A percentile compares a stretch with the other conserved stretches of the same genome.
Evolutionary conservation across 2,888 invertebrate species (phyloP).

Genomic region (Colletes collaris): DNA sequence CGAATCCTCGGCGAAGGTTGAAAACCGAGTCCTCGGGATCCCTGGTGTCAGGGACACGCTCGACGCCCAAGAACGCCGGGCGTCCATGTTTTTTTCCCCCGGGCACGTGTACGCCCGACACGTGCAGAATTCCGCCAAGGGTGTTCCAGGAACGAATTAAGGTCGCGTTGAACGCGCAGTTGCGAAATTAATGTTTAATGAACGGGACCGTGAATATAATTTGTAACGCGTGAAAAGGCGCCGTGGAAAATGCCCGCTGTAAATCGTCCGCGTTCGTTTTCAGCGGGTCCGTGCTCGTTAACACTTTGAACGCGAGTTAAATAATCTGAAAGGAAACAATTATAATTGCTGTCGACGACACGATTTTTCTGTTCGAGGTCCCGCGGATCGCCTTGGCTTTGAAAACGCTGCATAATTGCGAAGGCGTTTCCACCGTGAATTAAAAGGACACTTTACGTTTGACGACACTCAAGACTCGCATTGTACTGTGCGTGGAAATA

Average conservation of each 20-base stretch:
- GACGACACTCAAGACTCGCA: too few relatives aligned
- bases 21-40: constrained; percentile 29
- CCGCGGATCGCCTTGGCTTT: neutral
- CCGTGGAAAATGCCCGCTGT: neutral
- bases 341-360: constrained; percentile 9
- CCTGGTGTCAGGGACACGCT: constrained; percentile 40
- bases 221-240: neutral
- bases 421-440: neutral
- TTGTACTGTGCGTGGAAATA: too few relatives aligned
- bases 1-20: too few relatives aligned
- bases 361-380: neutral
- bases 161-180: neutral
- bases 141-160: neutral
- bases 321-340: constrained; percentile 31
- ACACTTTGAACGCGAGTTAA: constrained; percentile 18
- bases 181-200: constrained; percentile 22
- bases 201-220: constrained; percentile 9
- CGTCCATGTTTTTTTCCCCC: constrained; percentile 21
- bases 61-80: constrained; percentile 37
- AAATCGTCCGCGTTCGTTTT: too few relatives aligned
- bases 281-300: constrained; percentile 22
- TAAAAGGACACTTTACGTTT: too few relatives aligned
- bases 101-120: constrained; percentile 17
- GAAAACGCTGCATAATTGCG: neutral
- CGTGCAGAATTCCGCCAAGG: constrained; percentile 10